Conservation (phyloP, 2,888 invertebrate species). For the Campoletis raptor region DNA sequence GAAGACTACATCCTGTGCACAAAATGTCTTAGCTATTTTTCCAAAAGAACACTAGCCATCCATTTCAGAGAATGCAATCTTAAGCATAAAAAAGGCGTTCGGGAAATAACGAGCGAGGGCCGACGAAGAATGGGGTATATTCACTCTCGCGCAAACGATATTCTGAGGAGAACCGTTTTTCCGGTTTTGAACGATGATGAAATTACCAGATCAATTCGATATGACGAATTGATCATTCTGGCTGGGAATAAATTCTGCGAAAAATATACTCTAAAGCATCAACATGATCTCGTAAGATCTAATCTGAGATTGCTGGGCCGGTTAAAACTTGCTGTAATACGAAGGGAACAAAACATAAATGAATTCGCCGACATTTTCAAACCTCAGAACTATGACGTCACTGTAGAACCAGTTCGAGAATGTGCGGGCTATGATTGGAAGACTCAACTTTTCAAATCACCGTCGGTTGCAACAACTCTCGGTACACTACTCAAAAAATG, state of each 20-base stretch:
- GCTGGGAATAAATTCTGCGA: slow-evolving; percentile 67
- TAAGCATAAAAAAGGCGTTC: slow-evolving; percentile 58
- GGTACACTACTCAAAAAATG: slow-evolving; percentile 61
- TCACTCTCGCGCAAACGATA: not conserved
- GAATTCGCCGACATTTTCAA: slow-evolving; percentile 60
- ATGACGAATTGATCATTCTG: slow-evolving; percentile 67
- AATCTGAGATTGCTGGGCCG: slow-evolving; percentile 62
- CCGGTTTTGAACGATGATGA: slow-evolving; percentile 66
- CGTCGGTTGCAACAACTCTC: slow-evolving; percentile 43
- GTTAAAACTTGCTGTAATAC: slow-evolving; percentile 31
- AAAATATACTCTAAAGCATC: slow-evolving; percentile 61
- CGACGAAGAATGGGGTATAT: not conserved
- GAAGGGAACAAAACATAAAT: slow-evolving; percentile 31
- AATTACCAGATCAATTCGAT: slow-evolving; percentile 61
- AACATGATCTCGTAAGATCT: slow-evolving; percentile 63
- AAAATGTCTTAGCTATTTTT: slow-evolving; percentile 68
- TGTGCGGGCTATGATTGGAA: slow-evolving; percentile 46
- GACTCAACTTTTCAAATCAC: slow-evolving; percentile 33
- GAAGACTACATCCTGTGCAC: slow-evolving; percentile 67
- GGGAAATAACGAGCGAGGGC: not conserved
- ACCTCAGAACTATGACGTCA: slow-evolving; percentile 56
- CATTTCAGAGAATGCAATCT: slow-evolving; percentile 67
- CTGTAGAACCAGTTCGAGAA: slow-evolving; percentile 44
- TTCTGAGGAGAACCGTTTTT: slow-evolving; percentile 59
- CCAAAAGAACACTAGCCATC: slow-evolving; percentile 65